Conservation (phyloP, 2,797 vertebrate genomes). For the Chelidonichthys spinosus region DNA sequence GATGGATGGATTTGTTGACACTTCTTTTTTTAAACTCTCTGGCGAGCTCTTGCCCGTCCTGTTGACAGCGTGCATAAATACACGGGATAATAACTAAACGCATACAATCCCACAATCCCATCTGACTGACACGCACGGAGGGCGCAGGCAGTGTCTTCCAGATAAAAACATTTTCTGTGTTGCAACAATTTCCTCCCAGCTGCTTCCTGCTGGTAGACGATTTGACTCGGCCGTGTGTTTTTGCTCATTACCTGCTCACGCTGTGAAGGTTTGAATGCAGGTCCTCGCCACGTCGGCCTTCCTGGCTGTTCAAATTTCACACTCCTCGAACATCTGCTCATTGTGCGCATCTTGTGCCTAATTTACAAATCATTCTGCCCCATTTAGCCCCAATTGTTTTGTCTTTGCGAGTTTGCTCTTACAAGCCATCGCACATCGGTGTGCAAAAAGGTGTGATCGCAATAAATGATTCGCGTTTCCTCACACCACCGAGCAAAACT, state of each 20-base stretch:
- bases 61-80: slow-evolving; percentile 69
- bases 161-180: neutral
- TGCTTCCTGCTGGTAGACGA: neutral
- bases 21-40: slow-evolving; percentile 57
- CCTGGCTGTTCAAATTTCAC: slow-evolving; percentile 6
- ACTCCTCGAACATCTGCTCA: slow-evolving; percentile 19
- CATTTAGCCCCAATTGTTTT: slow-evolving; percentile 39
- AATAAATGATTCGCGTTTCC: slow-evolving; percentile 47
- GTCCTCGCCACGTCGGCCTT: neutral
- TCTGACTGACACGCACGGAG: slow-evolving; percentile 37
- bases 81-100: slow-evolving; percentile 62
- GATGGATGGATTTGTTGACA: slow-evolving; percentile 75
- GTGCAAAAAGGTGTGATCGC: slow-evolving; percentile 1
- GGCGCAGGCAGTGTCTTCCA: slow-evolving; percentile 12
- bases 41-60: slow-evolving; percentile 33
- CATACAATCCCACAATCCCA: slow-evolving; percentile 56
- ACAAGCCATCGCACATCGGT: slow-evolving; percentile 12
- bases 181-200: slow-evolving; percentile 8
- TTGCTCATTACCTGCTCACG: slow-evolving; percentile 30
- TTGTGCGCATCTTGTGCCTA: slow-evolving; percentile 16
- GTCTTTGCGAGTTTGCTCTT: slow-evolving; percentile 30
- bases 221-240: neutral
- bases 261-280: neutral
- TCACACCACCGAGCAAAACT: slow-evolving; percentile 35
- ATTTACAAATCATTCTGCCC: slow-evolving; percentile 35